These are phyloP conservation scores for Venustoraphidia nigricollis DNA, from an alignment of 2,888 invertebrate genomes.

Conservation along the genomic window DNA sequence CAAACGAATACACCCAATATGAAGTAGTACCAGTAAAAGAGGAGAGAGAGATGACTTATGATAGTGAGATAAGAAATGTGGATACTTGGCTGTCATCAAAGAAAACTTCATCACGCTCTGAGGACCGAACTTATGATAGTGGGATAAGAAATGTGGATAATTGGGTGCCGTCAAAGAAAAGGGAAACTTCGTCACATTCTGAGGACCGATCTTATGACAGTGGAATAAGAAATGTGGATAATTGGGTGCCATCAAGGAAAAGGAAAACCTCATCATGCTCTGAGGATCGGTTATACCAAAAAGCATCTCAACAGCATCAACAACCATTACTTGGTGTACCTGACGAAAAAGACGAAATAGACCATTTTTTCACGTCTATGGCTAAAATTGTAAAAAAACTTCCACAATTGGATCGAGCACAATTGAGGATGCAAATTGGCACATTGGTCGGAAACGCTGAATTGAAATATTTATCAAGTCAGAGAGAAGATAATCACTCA, in stretches of 20 bases:
- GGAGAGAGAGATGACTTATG: too few species aligned
- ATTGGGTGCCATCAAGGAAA: slow-evolving; percentile 1
- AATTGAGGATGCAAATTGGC: slow-evolving; percentile 16
- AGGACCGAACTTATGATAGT: too few species aligned
- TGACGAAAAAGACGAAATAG: slow-evolving; percentile 15
- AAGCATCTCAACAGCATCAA: slow-evolving; percentile 6
- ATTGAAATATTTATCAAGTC: too few species aligned
- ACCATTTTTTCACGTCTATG: slow-evolving; percentile 18
- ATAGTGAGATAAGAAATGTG: too few species aligned
- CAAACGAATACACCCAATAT: neutral
- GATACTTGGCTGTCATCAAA: too few species aligned
- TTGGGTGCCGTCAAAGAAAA: slow-evolving; percentile 2
- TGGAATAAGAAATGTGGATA: too few species aligned
- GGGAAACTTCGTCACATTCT: slow-evolving; percentile 6
- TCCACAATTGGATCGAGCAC: slow-evolving; percentile 16
- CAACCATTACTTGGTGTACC: slow-evolving; percentile 6
- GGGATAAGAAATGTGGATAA: too few species aligned
- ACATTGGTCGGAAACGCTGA: neutral
- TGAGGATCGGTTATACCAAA: slow-evolving; percentile 9
- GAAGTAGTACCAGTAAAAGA: neutral
- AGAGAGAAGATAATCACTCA: too few species aligned
- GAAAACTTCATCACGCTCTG: too few species aligned
- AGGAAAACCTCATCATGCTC: slow-evolving; percentile 6
- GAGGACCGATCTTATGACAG: slow-evolving; percentile 6
- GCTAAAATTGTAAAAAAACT: slow-evolving; percentile 20